Conservation (phyloP, 2,888 invertebrate species). For the Julus scanicus region DNA sequence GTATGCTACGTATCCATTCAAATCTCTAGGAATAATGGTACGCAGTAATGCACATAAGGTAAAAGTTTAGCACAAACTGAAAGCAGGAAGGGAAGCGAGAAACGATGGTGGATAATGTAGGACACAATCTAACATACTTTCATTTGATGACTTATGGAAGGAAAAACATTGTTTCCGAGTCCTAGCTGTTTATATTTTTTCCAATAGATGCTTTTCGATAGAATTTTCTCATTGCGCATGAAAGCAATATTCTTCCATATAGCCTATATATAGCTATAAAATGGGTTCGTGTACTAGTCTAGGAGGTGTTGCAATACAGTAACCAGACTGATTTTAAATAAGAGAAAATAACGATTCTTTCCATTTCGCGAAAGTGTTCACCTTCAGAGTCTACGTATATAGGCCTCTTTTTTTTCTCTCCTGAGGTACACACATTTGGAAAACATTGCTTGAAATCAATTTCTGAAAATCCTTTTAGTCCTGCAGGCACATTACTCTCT, state of each 20-base stretch:
- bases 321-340: conserved; percentile 31
- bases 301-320: background rate
- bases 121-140: conserved; percentile 38
- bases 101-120: conserved; percentile 30
- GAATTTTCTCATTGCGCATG: background rate
- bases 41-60: conserved; percentile 3
- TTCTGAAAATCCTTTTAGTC: background rate
- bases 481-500: background rate
- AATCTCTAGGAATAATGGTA: background rate
- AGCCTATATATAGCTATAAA: conserved; percentile 17
- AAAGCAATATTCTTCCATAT: background rate
- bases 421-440: background rate
- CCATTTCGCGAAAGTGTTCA: background rate
- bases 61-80: conserved; percentile 40
- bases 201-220: conserved; percentile 6
- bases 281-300: background rate
- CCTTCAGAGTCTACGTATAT: background rate
- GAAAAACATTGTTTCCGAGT: conserved; percentile 29
- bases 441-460: background rate
- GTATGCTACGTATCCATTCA: conserved; percentile 6
- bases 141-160: conserved; percentile 25
- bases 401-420: background rate
- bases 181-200: conserved; percentile 22
- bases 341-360: background rate
- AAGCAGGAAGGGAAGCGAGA: conserved; percentile 32